These are phyloP conservation scores for Poeciliopsis turrubarensis DNA, from an alignment of 2,113 vertebrate species.

Conservation along the genomic window DNA sequence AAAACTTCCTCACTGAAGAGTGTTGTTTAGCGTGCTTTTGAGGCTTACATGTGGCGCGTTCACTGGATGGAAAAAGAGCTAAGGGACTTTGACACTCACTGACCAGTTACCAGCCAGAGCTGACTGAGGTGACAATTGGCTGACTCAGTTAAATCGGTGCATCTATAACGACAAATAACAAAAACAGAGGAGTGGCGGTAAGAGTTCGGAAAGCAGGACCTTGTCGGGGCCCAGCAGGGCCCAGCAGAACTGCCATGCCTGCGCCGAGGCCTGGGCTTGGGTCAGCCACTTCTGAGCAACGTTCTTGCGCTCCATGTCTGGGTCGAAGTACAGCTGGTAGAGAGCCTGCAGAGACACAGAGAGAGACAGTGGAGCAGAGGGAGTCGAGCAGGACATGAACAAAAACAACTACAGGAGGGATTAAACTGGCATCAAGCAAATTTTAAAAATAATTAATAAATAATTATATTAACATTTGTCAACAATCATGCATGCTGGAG, in stretches of 20 bases:
- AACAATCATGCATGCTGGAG: constrained; percentile 10
- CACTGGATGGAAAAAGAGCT: too few relatives aligned
- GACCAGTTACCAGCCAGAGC: too few relatives aligned
- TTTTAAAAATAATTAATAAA: too few relatives aligned
- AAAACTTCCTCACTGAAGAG: too few relatives aligned
- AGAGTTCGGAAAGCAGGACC: constrained; percentile 43
- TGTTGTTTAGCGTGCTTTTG: too few relatives aligned
- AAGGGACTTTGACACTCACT: too few relatives aligned
- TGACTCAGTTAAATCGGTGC: not conserved
- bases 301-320: constrained; percentile 95
- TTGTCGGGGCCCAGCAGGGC: constrained; percentile 89
- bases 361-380: not conserved
- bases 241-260: constrained; percentile 99
- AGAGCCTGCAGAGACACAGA: constrained; percentile 82
- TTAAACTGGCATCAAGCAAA: not conserved
- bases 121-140: not conserved
- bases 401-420: not conserved
- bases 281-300: constrained; percentile 97
- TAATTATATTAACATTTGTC: not conserved
- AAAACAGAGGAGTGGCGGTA: not conserved
- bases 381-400: too few relatives aligned
- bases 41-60: too few relatives aligned
- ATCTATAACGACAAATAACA: not conserved
- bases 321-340: constrained; percentile 96
- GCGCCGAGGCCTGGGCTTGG: constrained; percentile 92